Base-by-base conservation (phyloP, 2,888 invertebrate genomes). In the Aphrophora alni region DNA sequence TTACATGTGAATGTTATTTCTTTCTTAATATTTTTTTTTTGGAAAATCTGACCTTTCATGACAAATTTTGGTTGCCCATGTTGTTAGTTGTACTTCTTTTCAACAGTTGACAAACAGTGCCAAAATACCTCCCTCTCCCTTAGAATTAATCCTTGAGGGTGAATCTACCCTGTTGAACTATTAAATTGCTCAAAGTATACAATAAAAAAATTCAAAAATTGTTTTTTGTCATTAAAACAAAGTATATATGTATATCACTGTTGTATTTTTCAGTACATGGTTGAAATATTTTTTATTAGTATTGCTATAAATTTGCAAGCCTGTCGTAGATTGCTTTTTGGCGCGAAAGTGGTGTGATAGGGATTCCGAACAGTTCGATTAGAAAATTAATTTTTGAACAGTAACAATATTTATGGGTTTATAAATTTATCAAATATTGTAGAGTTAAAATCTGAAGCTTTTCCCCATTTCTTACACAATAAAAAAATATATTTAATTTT, bases 261-360 rank as follows among this genome's bases (percentile, higher is more conserved):
- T 59, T 59, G 59, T 59, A 59, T 59, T 59, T 59, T 59, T 59
- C 59, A 59, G 59, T 59, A 59, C 59, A 59, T 59, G 59, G 59
- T 59, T 59, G 59, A 59, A 59, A 59, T 59, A 59, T 59, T 59
- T 59, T 59, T 59, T n/a, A 59, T 21, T 59, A 59, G 21, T 59
- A 21, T 44, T 33, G 33, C 33, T 33, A 33, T n/a, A n/a, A n/a
- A n/a, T 33, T 33, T 21, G 59, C 59, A 59, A 59, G 59, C 59
- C 59, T 21, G 10, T 4, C 2, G n/a, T 59, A 59, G 59, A 44
- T 21, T 59, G 59, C 59, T 59, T 59, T 59, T 59, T 59, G 59
- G 59, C 59, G 59, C 21, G 59, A 59, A 59, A n/a, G 59, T 59
- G 1, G 59, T 12, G 21, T 59, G 59, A 12, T 4, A 59, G 21